These are phyloP conservation scores for Periplaneta americana DNA, from an alignment of 1,140 invertebrate species.

Conservation along the genomic window DNA sequence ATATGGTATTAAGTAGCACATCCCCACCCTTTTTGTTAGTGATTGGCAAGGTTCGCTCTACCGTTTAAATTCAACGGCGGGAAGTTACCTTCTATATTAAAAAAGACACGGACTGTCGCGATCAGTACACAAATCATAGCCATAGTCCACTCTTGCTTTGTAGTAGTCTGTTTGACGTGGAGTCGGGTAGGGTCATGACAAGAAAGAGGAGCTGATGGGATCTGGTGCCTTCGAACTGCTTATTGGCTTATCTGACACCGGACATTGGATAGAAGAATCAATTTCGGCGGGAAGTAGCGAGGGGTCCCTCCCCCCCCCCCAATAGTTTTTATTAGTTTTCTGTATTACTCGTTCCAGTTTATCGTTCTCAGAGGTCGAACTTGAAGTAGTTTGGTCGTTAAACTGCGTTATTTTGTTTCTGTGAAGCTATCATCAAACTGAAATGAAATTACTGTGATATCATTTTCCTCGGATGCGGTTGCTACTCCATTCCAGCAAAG, in stretches of 20 bases:
- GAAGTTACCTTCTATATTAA: too few species aligned
- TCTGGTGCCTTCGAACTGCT: neutral
- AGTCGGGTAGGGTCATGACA: neutral
- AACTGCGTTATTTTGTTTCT: neutral
- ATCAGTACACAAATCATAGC: too few species aligned
- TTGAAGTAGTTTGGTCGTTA: neutral
- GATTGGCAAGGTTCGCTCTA: too few species aligned
- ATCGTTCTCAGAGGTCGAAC: neutral
- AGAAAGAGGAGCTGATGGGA: neutral
- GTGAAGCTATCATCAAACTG: neutral
- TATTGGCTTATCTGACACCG: neutral
- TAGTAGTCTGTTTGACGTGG: neutral
- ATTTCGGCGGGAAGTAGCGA: neutral
- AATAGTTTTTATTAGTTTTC: neutral
- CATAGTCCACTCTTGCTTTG: neutral
- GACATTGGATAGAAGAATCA: neutral
- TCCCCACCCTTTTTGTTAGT: too few species aligned
- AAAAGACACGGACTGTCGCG: too few species aligned
- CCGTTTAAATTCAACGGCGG: too few species aligned
- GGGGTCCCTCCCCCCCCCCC: neutral
- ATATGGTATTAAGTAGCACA: too few species aligned
- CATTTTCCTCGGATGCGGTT: neutral
- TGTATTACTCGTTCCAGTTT: neutral
- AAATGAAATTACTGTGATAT: neutral
- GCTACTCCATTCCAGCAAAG: neutral